Evolutionary conservation across 2,797 vertebrate species (phyloP).

Genomic region (Oreortyx pictus): DNA sequence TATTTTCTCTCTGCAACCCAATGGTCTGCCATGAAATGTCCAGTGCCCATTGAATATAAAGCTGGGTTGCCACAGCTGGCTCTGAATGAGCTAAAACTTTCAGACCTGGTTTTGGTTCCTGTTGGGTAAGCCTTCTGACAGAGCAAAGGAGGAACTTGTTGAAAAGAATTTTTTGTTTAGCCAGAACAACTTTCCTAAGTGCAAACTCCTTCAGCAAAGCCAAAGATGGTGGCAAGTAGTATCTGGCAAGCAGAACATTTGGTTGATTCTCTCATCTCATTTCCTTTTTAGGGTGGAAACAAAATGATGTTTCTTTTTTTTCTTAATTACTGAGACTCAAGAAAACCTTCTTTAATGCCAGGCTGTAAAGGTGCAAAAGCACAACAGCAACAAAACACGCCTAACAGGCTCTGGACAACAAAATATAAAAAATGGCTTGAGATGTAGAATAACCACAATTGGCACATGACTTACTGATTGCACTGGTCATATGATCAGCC

Average conservation of each 20-base stretch:
- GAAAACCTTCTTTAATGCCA: not conserved
- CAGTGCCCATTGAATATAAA: not conserved
- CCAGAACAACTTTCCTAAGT: not conserved
- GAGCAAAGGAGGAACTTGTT: not conserved
- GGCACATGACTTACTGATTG: slow-evolving; percentile 59
- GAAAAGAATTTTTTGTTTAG: slow-evolving; percentile 24
- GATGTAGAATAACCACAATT: slow-evolving; percentile 17
- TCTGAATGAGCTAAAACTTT: not conserved
- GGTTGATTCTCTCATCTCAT: not conserved
- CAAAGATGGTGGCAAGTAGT: not conserved
- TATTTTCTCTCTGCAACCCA: not conserved
- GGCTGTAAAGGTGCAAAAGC: not conserved
- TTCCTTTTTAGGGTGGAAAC: slow-evolving; percentile 5
- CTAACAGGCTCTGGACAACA: not conserved
- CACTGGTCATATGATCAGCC: slow-evolving; percentile 43
- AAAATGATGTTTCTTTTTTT: not conserved
- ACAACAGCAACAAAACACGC: not conserved
- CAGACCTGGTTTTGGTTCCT: not conserved
- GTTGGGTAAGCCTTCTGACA: not conserved
- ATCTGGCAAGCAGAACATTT: not conserved
- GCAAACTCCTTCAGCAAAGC: slow-evolving; percentile 17
- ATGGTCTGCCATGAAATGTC: not conserved
- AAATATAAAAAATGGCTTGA: slow-evolving; percentile 6
- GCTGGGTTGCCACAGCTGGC: not conserved
- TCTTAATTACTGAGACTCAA: not conserved